phyloP scores from a whole-genome alignment of 2,888 invertebrate species.

The Gari tellinella region DNA sequence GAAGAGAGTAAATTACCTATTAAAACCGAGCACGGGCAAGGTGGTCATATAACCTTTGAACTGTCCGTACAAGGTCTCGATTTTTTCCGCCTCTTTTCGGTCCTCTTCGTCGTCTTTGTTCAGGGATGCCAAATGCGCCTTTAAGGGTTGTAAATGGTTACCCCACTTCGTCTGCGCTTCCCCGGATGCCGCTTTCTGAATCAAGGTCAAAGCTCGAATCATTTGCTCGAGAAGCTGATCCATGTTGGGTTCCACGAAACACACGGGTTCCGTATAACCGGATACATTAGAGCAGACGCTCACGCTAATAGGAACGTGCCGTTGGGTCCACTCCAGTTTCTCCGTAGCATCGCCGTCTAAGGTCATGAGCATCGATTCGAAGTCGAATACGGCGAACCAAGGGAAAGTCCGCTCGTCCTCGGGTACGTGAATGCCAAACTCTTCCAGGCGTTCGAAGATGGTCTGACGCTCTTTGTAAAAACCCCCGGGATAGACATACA shows the following conservation, averaged over 20 bases:
- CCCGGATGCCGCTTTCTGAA: no score
- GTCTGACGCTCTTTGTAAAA: slow-evolving; percentile 15
- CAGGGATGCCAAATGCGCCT: no score
- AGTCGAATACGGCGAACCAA: slow-evolving; percentile 38
- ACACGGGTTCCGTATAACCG: slow-evolving; percentile 12
- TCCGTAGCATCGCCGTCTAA: slow-evolving; percentile 5
- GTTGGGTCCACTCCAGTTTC: slow-evolving; percentile 33
- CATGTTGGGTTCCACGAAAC: slow-evolving; percentile 21
- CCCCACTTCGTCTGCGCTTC: no score
- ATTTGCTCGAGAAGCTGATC: slow-evolving; percentile 15
- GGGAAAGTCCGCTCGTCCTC: slow-evolving; percentile 29
- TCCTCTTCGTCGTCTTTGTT: no score
- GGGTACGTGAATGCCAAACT: slow-evolving; percentile 28
- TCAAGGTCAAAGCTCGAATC: background rate
- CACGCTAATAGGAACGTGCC: slow-evolving; percentile 30
- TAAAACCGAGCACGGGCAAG: no score
- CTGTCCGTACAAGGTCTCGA: no score
- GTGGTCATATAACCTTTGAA: no score
- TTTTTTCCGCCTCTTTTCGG: no score
- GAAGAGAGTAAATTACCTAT: no score
- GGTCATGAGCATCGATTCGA: slow-evolving; percentile 22
- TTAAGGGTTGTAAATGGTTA: no score
- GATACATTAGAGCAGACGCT: slow-evolving; percentile 33
- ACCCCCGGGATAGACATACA: slow-evolving; percentile 19
- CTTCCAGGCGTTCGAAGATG: slow-evolving; percentile 31